These are phyloP conservation scores for Ictalurus punctatus DNA, from an alignment of 2,113 vertebrate species.

Conservation along the genomic window DNA sequence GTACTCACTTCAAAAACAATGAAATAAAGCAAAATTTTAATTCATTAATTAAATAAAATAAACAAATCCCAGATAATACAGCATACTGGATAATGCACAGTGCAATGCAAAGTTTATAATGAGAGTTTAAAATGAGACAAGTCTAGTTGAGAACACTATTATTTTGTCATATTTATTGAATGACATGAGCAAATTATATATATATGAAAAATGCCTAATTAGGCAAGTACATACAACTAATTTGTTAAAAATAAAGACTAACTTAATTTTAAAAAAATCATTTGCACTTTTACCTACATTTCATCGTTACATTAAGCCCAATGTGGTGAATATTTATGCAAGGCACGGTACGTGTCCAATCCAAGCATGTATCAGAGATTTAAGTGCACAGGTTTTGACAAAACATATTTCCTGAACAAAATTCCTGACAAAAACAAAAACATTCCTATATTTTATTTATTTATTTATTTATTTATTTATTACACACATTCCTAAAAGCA, in stretches of 20 bases:
- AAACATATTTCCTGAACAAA: neutral
- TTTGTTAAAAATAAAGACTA: too few species aligned
- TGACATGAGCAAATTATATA: neutral
- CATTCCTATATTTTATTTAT: too few species aligned
- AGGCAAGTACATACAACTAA: too few species aligned
- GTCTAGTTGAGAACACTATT: neutral
- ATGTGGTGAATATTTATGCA: neutral
- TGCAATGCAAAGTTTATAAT: neutral
- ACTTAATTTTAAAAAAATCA: too few species aligned
- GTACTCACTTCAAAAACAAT: slow-evolving; percentile 81
- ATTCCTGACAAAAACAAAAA: neutral
- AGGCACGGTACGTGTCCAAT: neutral
- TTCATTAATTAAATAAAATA: neutral
- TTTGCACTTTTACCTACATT: neutral
- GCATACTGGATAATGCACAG: neutral
- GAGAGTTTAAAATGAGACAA: neutral
- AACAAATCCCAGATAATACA: neutral
- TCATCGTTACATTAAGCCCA: neutral
- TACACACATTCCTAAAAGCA: neutral
- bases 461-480: too few species aligned
- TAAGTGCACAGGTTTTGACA: neutral
- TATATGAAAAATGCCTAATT: neutral
- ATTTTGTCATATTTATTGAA: neutral
- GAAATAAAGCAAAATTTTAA: neutral
- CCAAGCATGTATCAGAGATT: neutral